Evolutionary conservation across 2,113 vertebrate genomes (phyloP), one percentile per base, ranked within the genome.

Genomic region (Semnopithecus entellus): DNA sequence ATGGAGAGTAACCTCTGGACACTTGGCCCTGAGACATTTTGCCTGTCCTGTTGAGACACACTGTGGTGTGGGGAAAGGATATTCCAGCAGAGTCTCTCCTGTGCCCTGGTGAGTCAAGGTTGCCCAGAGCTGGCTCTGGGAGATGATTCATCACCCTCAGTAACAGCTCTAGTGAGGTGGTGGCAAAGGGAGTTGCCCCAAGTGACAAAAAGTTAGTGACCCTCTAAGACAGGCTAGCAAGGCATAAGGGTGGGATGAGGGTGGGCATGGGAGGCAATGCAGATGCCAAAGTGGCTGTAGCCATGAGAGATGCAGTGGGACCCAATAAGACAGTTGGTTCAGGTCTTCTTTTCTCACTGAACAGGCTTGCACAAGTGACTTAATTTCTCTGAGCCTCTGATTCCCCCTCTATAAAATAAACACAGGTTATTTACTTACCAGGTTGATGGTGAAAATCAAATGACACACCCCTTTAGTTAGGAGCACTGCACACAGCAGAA

Each of bases 261-360:
- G 38, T 10, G 18, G 64, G 32, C 50, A 3, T 0, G 17, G 64
- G 6, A 45, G 55, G 23, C 52, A 79, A 13, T 30, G 2, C 48
- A 8, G 35, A 6, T 43, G 57, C 2, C 16, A 8, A 14, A 48
- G 48, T 2, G 0, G 0, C 57, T 10, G 50, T 0, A 50, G 22
- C 30, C 55, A 11, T 1, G 61, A 55, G 55, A 27, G n/a, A 1
- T 0, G 50, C 0, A 2, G 2, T 0, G 13, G 7, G 3, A 45
- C 30, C 38, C 32, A 73, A 18, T 16, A 48, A 38, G 30, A 10
- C 8, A 1, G 50, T 4, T 13, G 22, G 30, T 30, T 80, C 48
- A 35, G 76, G 86, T 18, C 64, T n/a, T 82, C 22, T 52, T 52
- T 52, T 52, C 81, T 40, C 5, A 23, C 50, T 1, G 3, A 14